Percentiles rank a stretch among this genome's conserved stretches.
Evolutionary conservation across 1,140 invertebrate species (phyloP).

Genomic region (Streblospio benedicti): DNA sequence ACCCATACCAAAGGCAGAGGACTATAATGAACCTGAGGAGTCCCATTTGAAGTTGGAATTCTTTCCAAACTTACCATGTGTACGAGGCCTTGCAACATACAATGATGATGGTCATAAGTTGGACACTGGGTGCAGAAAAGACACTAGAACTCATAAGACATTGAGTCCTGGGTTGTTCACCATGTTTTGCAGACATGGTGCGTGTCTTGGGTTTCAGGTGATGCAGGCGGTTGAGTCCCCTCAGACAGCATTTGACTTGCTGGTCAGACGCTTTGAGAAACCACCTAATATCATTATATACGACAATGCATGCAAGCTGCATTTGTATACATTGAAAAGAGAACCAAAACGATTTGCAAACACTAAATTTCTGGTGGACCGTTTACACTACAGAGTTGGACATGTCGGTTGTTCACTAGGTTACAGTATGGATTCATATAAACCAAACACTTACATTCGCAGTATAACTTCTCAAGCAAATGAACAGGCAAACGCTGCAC

Average conservation of each 20-base stretch:
- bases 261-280: neutral
- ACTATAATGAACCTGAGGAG: too few relatives aligned
- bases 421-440: neutral
- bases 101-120: too few relatives aligned
- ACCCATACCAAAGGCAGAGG: too few relatives aligned
- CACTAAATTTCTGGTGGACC: neutral
- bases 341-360: neutral
- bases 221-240: neutral
- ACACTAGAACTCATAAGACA: too few relatives aligned
- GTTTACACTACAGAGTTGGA: neutral
- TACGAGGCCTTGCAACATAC: too few relatives aligned
- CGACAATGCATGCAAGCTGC: neutral
- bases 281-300: too few relatives aligned
- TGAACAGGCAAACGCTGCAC: neutral
- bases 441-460: neutral
- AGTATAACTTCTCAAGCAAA: neutral
- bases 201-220: neutral
- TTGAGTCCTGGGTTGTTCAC: neutral
- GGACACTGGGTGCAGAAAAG: too few relatives aligned
- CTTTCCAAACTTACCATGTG: too few relatives aligned
- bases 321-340: neutral
- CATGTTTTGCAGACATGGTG: neutral
- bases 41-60: too few relatives aligned
- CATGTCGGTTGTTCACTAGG: neutral
- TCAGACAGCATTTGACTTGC: neutral